Evolutionary conservation across 1,140 invertebrate genomes (phyloP), one percentile per base, ranked within the genome.

Genomic region (Cardiocondyla obscurior): DNA sequence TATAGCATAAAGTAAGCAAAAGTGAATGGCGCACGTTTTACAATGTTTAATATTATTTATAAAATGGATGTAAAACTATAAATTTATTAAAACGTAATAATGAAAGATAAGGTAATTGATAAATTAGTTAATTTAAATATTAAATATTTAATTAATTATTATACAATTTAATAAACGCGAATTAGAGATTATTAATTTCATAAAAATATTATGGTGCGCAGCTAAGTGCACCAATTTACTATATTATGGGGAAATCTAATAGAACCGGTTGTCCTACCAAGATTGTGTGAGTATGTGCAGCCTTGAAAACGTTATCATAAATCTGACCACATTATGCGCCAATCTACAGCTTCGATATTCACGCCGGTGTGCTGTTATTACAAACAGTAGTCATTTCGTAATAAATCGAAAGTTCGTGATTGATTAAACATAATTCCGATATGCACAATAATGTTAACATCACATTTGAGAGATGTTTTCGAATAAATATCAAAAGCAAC

Each of bases 361-460:
- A 39, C 44, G 33, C 51, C 25, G 33, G 6, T 8, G 49, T 57
- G 36, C 39, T 44, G 51, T 33, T 49, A 25, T 10, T 42, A 60
- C 65, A 69, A 67, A 67, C 30, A 73, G 51, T 16, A 57, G 42
- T 39, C 36, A 85, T 91, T 91, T 90, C 88, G 82, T 85, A 92
- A 92, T 85, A 81, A 91, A 92, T 88, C 81, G 88, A 91, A 92
- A 91, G 87, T 92, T 44, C 51, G 44, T 64, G 73, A 88, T 91
- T 82, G 85, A 88, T 73, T 84, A 55, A 8, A 8, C 28, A 55
- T 28, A 7, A 49, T 67, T 39, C 10, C 33, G n/a, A 22, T 6
- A 10, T 67, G 6, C 8, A 42, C 19, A 76, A 76, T 77, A 12
- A 16, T 16, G 19, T n/a, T 14, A 19, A 64, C 28, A 49, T 64